Base-by-base conservation (phyloP, 2,888 invertebrate genomes). In the Anorthoa munda region DNA sequence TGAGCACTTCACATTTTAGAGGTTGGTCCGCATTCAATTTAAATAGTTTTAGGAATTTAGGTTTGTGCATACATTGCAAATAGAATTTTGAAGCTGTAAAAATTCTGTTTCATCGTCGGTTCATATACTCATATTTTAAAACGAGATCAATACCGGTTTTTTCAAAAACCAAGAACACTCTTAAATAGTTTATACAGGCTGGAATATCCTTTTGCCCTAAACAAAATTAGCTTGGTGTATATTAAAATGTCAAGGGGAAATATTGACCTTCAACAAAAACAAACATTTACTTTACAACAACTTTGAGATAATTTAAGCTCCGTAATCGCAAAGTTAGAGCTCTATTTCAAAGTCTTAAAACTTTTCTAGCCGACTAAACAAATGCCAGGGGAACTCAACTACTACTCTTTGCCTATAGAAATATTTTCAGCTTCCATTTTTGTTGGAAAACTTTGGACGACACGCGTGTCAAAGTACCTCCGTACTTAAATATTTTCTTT, bases 401-500 rank as follows among this genome's bases (percentile, higher is more conserved):
- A 69, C 48, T 31, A 17, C 7, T 46, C 18, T n/a, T 17, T 9
- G 17, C 48, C 50, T 7, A 56, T 31, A 50, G 15, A 72, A 59
- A 74, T 50, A 61, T 64, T 77, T 65, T 59, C 50, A 55, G 39
- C 56, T 12, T 21, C 13, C 15, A 80, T 73, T 66, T 72, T 69
- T 55, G 50, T 63, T 70, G 9, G 4, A 51, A 61, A 79, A 69
- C 68, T 82, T 82, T 59, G 53, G 64, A 66, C 51, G 64, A 69
- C 31, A 68, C 26, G 66, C 72, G 59, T 71, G 64, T 71, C 70
- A 31, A 66, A 58, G 58, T 71, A 66, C 18, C 50, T 11, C 13
- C 11, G 18, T 55, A 61, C 61, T 75, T 65, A 72, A 78, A 72
- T 66, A 73, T 79, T 72, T 71, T 84, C 68, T 81, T 78, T 53